These are phyloP conservation scores for Phalacrocorax pelagicus DNA, from an alignment of 2,113 vertebrate species.

Conservation along the genomic window DNA sequence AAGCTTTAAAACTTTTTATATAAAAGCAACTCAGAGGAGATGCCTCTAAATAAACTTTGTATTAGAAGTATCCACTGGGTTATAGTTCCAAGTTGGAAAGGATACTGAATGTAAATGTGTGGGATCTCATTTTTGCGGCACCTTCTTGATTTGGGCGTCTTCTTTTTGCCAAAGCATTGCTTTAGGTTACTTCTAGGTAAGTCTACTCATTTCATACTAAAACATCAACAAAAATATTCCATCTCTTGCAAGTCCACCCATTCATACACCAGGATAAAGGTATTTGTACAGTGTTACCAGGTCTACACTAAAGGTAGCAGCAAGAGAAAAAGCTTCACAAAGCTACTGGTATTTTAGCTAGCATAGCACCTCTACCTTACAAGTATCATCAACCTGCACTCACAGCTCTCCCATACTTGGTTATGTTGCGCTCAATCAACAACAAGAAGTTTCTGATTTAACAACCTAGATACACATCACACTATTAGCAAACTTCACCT, in stretches of 20 bases:
- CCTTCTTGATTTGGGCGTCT: not conserved
- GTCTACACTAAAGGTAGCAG: not conserved
- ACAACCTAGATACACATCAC: not conserved
- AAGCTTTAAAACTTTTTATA: not conserved
- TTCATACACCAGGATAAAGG: not conserved
- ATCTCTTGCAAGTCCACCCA: not conserved
- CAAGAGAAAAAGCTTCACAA: not conserved
- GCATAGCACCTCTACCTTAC: not conserved
- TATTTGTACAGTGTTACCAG: not conserved
- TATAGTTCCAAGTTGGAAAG: not conserved
- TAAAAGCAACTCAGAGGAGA: not conserved
- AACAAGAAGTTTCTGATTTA: not conserved
- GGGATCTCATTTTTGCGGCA: not conserved
- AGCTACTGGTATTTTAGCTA: not conserved
- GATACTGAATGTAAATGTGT: not conserved
- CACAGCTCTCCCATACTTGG: not conserved
- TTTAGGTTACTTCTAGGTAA: not conserved
- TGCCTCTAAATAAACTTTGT: not conserved
- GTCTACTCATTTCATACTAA: not conserved
- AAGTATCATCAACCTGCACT: not conserved
- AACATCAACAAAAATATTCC: not conserved
- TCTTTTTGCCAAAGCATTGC: not conserved
- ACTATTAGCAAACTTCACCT: not conserved
- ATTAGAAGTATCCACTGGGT: not conserved
- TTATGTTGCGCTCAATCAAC: not conserved